Conservation (phyloP, 1,140 invertebrate species). For the Drosophila chauvacae region DNA sequence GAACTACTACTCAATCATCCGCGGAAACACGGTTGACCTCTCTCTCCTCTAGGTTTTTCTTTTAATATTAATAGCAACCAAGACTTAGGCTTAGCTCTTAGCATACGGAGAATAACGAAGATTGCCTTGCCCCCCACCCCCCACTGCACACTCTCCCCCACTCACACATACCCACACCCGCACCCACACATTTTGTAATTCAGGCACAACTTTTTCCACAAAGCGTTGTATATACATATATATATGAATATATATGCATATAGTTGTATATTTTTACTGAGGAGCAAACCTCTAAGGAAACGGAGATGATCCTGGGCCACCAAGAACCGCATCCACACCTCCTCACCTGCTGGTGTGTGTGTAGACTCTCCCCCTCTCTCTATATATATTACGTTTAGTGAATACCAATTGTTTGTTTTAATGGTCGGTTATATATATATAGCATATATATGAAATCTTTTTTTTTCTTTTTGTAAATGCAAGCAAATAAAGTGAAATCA, state of each 20-base stretch:
- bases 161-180: too few species aligned
- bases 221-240: constrained; percentile 53
- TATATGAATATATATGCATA: constrained; percentile 48
- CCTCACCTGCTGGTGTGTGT: not conserved
- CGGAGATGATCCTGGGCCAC: constrained; percentile 7
- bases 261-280: constrained; percentile 59
- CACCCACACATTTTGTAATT: constrained; percentile 23
- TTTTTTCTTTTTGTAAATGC: constrained; percentile 27
- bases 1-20: constrained; percentile 27
- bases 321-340: not conserved
- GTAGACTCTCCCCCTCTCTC: not conserved
- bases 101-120: constrained; percentile 13
- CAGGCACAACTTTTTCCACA: constrained; percentile 31
- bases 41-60: constrained; percentile 48
- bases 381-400: constrained; percentile 27
- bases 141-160: not conserved
- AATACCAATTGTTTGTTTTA: constrained; percentile 55
- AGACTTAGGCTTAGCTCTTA: constrained; percentile 68
- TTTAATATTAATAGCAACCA: constrained; percentile 31
- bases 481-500: constrained; percentile 21
- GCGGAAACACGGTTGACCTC: constrained; percentile 45
- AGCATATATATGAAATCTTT: not conserved
- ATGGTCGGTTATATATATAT: constrained; percentile 31
- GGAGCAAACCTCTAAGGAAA: constrained; percentile 13
- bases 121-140: not conserved